Percentiles rank a stretch among this genome's conserved stretches.
These are phyloP conservation scores for Corythaixoides concolor DNA, from an alignment of 2,113 vertebrate genomes.

Conservation along the genomic window DNA sequence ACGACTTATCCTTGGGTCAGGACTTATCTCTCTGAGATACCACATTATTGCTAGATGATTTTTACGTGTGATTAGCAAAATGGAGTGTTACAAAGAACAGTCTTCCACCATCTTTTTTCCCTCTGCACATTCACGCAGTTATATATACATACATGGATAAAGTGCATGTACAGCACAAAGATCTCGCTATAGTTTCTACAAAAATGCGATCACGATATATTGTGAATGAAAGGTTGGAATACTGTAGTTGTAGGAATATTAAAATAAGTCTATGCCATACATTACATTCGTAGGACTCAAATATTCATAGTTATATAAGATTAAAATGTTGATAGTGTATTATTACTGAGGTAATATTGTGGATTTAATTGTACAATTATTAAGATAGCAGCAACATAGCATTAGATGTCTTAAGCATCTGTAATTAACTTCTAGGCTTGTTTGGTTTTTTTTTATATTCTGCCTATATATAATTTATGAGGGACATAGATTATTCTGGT, in stretches of 20 bases:
- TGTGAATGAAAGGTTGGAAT: not conserved
- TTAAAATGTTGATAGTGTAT: not conserved
- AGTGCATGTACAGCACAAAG: rapidly evolving
- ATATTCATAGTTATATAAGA: not conserved
- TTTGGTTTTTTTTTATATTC: not conserved
- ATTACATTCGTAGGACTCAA: not conserved
- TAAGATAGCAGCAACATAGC: not conserved
- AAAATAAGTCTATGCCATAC: not conserved
- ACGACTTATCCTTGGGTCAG: not conserved
- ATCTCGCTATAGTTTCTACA: not conserved
- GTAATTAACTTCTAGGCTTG: not conserved
- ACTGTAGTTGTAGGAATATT: not conserved
- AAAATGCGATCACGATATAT: rapidly evolving
- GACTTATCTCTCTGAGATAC: not conserved
- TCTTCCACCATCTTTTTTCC: not conserved
- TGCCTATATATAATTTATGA: not conserved
- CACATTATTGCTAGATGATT: rapidly evolving
- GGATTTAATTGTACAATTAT: not conserved
- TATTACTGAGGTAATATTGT: not conserved
- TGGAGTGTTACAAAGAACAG: not conserved
- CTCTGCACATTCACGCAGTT: not conserved
- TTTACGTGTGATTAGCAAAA: not conserved
- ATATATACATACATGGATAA: not conserved
- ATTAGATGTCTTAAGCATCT: not conserved
- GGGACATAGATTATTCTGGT: not conserved